These are phyloP conservation scores for Sebastes baramenuke DNA, from an alignment of 2,797 vertebrate species.

Conservation along the genomic window DNA sequence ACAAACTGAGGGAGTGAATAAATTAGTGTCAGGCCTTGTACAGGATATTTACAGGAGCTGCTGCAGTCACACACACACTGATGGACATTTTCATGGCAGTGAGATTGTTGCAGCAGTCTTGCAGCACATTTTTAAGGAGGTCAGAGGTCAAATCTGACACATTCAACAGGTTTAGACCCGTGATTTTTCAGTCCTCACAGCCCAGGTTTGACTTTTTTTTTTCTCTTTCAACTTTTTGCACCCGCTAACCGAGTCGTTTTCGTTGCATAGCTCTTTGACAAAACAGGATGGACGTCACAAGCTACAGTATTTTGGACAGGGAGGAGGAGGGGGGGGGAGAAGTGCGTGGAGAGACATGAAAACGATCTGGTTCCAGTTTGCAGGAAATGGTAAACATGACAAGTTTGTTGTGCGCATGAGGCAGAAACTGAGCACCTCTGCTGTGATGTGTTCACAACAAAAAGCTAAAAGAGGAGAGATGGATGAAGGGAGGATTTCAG, in stretches of 20 bases:
- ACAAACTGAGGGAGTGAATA: conserved; percentile 85
- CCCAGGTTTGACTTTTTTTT: conserved; percentile 5
- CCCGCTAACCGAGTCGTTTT: conserved; percentile 45
- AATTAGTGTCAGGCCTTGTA: conserved; percentile 92
- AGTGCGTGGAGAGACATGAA: background rate
- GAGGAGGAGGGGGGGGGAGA: background rate
- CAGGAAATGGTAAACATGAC: conserved; percentile 59
- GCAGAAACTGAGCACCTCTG: conserved; percentile 26
- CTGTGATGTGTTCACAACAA: conserved; percentile 12
- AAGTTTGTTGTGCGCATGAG: conserved; percentile 47
- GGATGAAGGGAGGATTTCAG: conserved; percentile 14
- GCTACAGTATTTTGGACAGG: conserved; percentile 62
- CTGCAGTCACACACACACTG: conserved; percentile 50
- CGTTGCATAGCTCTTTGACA: conserved; percentile 78
- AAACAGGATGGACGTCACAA: conserved; percentile 54
- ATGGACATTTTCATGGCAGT: conserved; percentile 64
- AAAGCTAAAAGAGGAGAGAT: conserved; percentile 13
- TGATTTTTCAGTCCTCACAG: conserved; percentile 45
- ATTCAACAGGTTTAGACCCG: conserved; percentile 83
- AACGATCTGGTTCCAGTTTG: conserved; percentile 52
- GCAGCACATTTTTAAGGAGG: conserved; percentile 78
- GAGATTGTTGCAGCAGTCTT: conserved; percentile 75
- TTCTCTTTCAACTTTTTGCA: conserved; percentile 19
- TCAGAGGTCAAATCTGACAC: conserved; percentile 80
- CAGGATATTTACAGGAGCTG: conserved; percentile 78